Conservation (phyloP, 2,888 invertebrate species). For the Lysandra bellargus region DNA sequence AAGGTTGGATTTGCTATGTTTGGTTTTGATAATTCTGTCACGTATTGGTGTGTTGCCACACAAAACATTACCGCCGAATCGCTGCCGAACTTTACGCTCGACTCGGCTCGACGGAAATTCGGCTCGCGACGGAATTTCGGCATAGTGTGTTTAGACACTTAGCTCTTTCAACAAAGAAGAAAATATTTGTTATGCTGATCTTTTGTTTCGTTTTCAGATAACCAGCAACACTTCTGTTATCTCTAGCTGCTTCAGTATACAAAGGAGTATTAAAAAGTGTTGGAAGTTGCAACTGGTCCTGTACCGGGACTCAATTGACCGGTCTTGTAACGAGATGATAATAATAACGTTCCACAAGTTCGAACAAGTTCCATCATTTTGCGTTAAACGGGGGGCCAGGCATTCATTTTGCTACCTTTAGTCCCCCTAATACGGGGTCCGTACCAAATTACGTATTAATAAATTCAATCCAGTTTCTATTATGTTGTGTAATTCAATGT, state of each 20-base stretch:
- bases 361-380: constrained; percentile 61
- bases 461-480: constrained; percentile 78
- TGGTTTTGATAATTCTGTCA: no score
- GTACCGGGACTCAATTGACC: constrained; percentile 36
- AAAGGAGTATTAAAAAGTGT: neutral
- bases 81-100: no score
- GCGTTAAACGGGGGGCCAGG: constrained; percentile 62
- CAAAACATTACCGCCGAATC: no score
- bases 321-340: constrained; percentile 40
- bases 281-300: constrained; percentile 33
- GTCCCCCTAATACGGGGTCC: constrained; percentile 73
- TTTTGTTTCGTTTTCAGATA: constrained; percentile 4
- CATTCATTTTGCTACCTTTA: constrained; percentile 70
- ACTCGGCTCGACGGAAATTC: no score
- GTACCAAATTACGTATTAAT: constrained; percentile 76
- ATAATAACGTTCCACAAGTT: constrained; percentile 50
- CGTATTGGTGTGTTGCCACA: no score
- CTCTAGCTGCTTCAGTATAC: neutral
- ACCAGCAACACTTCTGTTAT: neutral
- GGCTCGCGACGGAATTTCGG: no score
- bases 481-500: constrained; percentile 73
- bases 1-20: no score
- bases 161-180: neutral
- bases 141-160: no score
- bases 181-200: neutral